Evolutionary conservation across 2,888 invertebrate species (phyloP), one percentile per base, ranked within the genome.

Genomic region (Punctoribates punctum): DNA sequence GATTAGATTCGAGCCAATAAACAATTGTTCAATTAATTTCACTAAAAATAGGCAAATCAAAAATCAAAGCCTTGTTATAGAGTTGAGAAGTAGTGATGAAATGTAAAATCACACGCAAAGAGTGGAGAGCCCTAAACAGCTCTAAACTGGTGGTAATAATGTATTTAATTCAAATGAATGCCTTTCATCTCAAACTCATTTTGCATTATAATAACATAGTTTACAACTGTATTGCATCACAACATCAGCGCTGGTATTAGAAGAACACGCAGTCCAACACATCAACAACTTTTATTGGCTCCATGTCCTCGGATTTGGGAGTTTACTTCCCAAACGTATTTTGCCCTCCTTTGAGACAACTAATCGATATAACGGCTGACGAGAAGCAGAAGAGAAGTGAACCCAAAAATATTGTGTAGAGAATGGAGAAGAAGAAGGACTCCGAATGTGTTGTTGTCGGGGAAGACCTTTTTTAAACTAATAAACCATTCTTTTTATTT

Each of bases 211-310:
- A 70, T 70, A 70, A 70, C 42, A 70, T 5, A 70, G 20, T 70
- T 70, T 42, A 70, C 70, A 70, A 70, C 20, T 70, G 70, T 46
- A 70, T 70, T 70, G 70, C 70, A 70, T 70, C 38, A 70, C 23
- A 70, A 29, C 17, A 38, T 13, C 38, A 67, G n/a, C 9, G 20
- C 9, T 42, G 42, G 70, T 70, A 70, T 70, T 70, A 70, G 70
- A 20, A 42, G 46, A 70, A 70, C 70, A 70, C 46, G 70, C 70
- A 70, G 70, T 70, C 23, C 70, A 70, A 70, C 70, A 70, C 46
- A 70, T 70, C 46, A 73, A 73, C 73, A 51, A 73, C 57, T 73
- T 73, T 73, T 73, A 73, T 73, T 73, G 73, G 73, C 73, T 73
- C 73, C 42, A 20, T 73, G 20, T 23, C 25, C 6, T 15, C n/a